Conservation (phyloP, 2,113 vertebrate genomes). For the Gymnarchus niloticus region DNA sequence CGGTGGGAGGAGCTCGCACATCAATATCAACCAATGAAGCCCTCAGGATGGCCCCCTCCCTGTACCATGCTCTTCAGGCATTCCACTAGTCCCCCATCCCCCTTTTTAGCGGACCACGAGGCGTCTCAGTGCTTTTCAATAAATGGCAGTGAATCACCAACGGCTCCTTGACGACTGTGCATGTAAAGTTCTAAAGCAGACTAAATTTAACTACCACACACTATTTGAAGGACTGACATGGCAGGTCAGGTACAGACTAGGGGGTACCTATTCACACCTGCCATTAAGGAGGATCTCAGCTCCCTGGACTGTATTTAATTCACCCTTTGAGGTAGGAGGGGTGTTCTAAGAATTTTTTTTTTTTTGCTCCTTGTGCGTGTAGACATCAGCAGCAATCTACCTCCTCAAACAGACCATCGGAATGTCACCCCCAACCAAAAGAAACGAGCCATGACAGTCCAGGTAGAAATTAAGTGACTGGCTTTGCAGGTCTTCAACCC, state of each 20-base stretch:
- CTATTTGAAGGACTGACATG: no score
- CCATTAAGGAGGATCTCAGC: no score
- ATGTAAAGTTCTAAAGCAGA: no score
- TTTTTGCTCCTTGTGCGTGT: not conserved
- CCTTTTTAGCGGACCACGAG: not conserved
- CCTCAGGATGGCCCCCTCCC: not conserved
- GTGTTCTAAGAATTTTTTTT: not conserved
- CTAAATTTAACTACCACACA: no score
- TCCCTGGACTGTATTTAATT: no score
- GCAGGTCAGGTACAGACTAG: no score
- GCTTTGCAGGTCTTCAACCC: no score
- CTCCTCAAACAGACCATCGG: not conserved
- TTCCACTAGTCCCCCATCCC: not conserved
- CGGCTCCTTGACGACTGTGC: not conserved
- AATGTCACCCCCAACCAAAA: not conserved
- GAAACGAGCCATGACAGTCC: not conserved
- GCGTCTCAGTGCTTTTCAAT: no score
- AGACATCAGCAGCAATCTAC: not conserved
- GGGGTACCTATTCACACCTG: no score
- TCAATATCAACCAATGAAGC: not conserved
- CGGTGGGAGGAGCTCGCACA: not conserved
- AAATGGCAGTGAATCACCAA: no score
- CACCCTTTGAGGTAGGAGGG: no score
- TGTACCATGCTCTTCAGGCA: not conserved
- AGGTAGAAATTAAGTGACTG: no score